Conservation (phyloP, 1,140 invertebrate genomes). For the Neodiprion fabricii region DNA sequence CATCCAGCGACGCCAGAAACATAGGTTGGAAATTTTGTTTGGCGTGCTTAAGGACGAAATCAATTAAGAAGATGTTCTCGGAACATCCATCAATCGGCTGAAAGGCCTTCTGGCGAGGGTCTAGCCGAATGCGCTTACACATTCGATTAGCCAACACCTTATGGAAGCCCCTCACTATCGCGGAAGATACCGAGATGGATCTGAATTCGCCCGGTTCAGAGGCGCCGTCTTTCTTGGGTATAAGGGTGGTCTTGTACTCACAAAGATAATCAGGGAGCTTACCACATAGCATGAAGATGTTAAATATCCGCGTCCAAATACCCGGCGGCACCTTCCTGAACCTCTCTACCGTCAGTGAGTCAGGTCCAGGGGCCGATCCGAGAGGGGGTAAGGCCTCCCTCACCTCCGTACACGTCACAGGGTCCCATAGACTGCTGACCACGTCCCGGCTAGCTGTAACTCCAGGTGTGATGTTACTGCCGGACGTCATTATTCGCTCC, state of each 20-base stretch:
- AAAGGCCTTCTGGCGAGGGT: constrained; percentile 21
- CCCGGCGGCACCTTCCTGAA: background rate
- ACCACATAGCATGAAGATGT: constrained; percentile 1
- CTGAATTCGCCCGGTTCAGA: too few relatives aligned
- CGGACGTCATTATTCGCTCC: background rate
- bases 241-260: too few relatives aligned
- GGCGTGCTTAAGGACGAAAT: constrained; percentile 17
- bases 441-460: background rate
- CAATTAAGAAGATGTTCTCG: constrained; percentile 30
- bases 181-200: too few relatives aligned
- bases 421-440: background rate
- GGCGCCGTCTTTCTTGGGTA: too few relatives aligned
- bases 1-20: constrained; percentile 26
- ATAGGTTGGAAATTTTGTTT: constrained; percentile 14
- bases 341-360: background rate
- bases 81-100: constrained; percentile 28
- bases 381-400: background rate
- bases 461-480: background rate
- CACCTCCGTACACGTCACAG: background rate
- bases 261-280: background rate
- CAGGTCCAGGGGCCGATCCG: background rate
- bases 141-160: too few relatives aligned
- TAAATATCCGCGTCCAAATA: background rate
- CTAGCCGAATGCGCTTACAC: background rate
- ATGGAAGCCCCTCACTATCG: too few relatives aligned